These are phyloP conservation scores for Colinus virginianus DNA, from an alignment of 2,113 vertebrate genomes.

Conservation along the genomic window DNA sequence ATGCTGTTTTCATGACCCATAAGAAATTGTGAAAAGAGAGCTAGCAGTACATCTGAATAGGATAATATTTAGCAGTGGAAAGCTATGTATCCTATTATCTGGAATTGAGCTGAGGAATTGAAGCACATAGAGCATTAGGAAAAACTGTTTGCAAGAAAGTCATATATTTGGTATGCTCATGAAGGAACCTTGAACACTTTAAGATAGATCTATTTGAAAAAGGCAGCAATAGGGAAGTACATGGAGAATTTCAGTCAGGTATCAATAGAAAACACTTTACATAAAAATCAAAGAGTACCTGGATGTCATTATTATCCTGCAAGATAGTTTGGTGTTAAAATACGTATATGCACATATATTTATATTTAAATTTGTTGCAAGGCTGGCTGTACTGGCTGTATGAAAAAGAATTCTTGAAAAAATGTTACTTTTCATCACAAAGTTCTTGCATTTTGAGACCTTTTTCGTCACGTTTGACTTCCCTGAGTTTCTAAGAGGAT, in stretches of 20 bases:
- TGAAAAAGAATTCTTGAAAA: background rate
- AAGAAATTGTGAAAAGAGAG: background rate
- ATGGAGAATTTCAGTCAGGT: background rate
- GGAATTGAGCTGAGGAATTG: background rate
- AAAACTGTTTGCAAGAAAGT: background rate
- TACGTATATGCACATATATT: background rate
- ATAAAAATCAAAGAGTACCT: background rate
- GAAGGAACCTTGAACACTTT: background rate
- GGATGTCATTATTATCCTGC: constrained; percentile 2
- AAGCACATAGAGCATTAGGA: background rate
- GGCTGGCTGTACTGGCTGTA: background rate
- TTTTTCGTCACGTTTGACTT: background rate
- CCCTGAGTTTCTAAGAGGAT: background rate
- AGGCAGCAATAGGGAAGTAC: background rate
- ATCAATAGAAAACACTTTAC: background rate
- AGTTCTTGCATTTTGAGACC: background rate
- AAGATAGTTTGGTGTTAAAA: constrained; percentile 14
- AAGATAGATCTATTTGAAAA: background rate
- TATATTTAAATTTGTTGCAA: constrained; percentile 18
- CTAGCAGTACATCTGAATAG: background rate
- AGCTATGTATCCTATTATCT: background rate
- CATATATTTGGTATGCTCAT: background rate
- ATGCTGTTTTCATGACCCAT: background rate
- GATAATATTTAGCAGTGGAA: background rate
- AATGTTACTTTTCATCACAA: background rate